Conservation (phyloP, 2,797 vertebrate species). For the Cirrhinus molitorella region DNA sequence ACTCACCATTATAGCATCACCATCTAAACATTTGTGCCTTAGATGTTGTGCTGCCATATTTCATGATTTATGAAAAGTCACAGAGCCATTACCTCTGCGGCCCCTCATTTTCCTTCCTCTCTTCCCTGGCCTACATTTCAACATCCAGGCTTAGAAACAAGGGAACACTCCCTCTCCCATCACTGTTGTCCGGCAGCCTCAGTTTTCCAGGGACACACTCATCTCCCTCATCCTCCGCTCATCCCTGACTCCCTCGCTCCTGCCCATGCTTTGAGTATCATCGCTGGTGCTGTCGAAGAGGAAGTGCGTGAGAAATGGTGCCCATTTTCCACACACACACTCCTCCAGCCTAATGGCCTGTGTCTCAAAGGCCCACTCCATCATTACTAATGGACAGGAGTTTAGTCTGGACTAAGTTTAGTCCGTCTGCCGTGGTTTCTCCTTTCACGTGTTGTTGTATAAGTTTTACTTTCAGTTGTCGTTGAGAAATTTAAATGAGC, state of each 20-base stretch:
- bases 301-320: slow-evolving; percentile 58
- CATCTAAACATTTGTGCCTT: background rate
- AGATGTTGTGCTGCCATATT: slow-evolving; percentile 3
- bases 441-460: background rate
- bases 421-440: slow-evolving; percentile 30
- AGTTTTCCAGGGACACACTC: slow-evolving; percentile 38
- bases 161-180: slow-evolving; percentile 25
- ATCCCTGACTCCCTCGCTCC: slow-evolving; percentile 27
- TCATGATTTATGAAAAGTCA: slow-evolving; percentile 38
- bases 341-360: slow-evolving; percentile 60
- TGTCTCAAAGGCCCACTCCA: slow-evolving; percentile 59
- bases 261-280: slow-evolving; percentile 39
- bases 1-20: background rate
- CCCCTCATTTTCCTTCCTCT: slow-evolving; percentile 24
- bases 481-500: background rate
- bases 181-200: slow-evolving; percentile 28
- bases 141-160: background rate
- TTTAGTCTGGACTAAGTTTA: slow-evolving; percentile 59
- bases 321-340: slow-evolving; percentile 55
- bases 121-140: slow-evolving; percentile 43
- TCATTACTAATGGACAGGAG: slow-evolving; percentile 64
- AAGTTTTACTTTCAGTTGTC: slow-evolving; percentile 12
- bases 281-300: slow-evolving; percentile 44
- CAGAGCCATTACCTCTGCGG: slow-evolving; percentile 27
- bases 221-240: slow-evolving; percentile 23